Base-by-base conservation (phyloP, 2,888 invertebrate genomes). In the Molorchus minor region DNA sequence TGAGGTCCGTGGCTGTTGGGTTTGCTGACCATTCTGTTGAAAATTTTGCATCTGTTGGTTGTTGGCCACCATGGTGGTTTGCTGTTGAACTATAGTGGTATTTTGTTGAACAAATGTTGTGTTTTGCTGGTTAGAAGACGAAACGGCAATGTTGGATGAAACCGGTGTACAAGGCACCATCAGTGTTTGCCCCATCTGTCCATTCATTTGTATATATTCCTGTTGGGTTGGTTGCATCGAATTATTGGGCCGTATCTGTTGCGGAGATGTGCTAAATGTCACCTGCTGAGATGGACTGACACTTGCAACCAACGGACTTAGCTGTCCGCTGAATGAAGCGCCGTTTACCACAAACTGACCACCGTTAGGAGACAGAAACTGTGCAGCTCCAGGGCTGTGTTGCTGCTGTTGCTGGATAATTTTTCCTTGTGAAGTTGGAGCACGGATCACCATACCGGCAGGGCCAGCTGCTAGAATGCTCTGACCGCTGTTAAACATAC, bases 51-150 rank as follows among this genome's bases (percentile, higher is more conserved):
- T 77, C 38, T 83, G 83, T 63, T 85, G 88, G 71, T 89, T 87
- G 71, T 89, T 89, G 0, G 90, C 87, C 2, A 91, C 88, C 82
- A 91, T 87, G 0, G 91, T 91, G 0, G 91, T 91, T 76, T 91
- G 91, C 70, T 91, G 91, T 72, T 91, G 91, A 1, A 92, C 91
- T 71, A 93, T 92, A 0, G 93, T 92, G 0, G 93, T 92, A 75
- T 93, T 93, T 70, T 93, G 92, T 69, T 92, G 93, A 1, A 93
- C 91, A 72, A 88, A 92, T 0, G 93, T 92, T 0, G 88, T 88
- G 69, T 79, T 85, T 54, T 85, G 86, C 58, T 88, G 84, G 74
- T 84, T 86, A 10, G 83, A 81, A 0, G 85, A 82, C 15, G 84
- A 78, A 0, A 85, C 83, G 12, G 71, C 68, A 0, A 83, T 84